These are phyloP conservation scores for Odontocerum albicorne DNA, from an alignment of 2,888 invertebrate genomes.

Conservation along the genomic window DNA sequence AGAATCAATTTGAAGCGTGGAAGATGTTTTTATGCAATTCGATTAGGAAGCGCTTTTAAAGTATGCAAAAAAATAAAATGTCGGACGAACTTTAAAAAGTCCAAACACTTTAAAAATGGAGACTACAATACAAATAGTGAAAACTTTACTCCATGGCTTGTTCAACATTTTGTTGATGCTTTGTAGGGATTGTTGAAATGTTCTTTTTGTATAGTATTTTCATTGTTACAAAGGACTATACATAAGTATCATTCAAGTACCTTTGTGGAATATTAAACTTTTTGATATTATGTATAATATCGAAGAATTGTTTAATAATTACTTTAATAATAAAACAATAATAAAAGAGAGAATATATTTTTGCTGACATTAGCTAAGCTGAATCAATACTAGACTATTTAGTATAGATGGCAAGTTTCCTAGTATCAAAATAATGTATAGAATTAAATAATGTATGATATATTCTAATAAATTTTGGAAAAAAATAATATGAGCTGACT, in stretches of 20 bases:
- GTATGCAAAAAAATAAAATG: constrained; percentile 33
- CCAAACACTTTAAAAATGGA: constrained; percentile 24
- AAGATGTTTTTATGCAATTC: constrained; percentile 32
- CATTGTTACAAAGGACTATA: constrained; percentile 14
- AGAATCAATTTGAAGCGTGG: constrained; percentile 29
- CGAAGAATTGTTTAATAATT: too few species aligned
- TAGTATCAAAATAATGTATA: too few species aligned
- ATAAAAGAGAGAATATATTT: constrained; percentile 3
- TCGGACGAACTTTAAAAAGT: constrained; percentile 22
- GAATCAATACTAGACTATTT: too few species aligned
- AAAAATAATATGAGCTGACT: too few species aligned
- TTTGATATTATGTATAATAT: too few species aligned
- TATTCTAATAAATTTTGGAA: too few species aligned
- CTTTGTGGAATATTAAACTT: too few species aligned
- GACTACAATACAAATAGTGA: constrained; percentile 26
- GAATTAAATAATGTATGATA: too few species aligned
- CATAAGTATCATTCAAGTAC: constrained; percentile 15
- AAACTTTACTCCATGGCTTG: constrained; percentile 31
- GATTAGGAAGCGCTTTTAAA: constrained; percentile 29
- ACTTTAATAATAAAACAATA: too few species aligned
- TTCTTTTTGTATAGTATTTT: constrained; percentile 5
- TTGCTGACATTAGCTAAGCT: too few species aligned
- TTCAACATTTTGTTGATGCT: constrained; percentile 34
- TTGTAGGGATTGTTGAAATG: constrained; percentile 32
- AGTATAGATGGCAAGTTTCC: too few species aligned